These are phyloP conservation scores for Brachyhypopomus occidentalis DNA, from an alignment of 2,113 vertebrate genomes.

Conservation along the genomic window DNA sequence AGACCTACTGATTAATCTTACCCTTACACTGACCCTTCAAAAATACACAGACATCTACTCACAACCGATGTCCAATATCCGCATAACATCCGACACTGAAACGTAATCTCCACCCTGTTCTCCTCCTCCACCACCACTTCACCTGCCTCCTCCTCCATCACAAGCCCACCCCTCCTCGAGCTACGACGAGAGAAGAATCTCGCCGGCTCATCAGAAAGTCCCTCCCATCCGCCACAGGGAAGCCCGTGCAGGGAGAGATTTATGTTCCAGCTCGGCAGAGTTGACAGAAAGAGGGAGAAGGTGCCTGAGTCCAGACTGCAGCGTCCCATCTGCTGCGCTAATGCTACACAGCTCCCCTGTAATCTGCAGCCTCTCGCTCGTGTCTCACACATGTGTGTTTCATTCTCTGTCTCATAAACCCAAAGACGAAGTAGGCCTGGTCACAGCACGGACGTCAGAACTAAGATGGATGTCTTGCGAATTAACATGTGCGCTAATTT, in stretches of 20 bases:
- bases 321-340: constrained; percentile 51
- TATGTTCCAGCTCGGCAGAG: constrained; percentile 39
- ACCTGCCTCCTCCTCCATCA: neutral
- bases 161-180: neutral
- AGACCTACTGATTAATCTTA: neutral
- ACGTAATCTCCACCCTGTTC: neutral
- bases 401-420: neutral
- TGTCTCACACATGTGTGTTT: neutral
- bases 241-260: constrained; percentile 42
- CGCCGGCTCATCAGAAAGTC: constrained; percentile 41
- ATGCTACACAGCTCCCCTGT: neutral
- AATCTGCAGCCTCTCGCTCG: neutral
- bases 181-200: constrained; percentile 13
- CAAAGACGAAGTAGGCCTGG: neutral
- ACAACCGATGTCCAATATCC: neutral
- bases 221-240: constrained; percentile 33
- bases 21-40: neutral
- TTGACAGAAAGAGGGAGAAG: constrained; percentile 38
- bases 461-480: neutral
- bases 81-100: neutral
- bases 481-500: no score
- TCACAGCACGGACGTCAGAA: no score
- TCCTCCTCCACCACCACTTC: neutral
- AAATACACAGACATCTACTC: neutral
- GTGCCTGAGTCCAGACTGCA: constrained; percentile 1